Percentiles rank a stretch among this genome's conserved stretches.
phyloP scores from a whole-genome alignment of 2,888 invertebrate species.

The Germaria angustata region DNA sequence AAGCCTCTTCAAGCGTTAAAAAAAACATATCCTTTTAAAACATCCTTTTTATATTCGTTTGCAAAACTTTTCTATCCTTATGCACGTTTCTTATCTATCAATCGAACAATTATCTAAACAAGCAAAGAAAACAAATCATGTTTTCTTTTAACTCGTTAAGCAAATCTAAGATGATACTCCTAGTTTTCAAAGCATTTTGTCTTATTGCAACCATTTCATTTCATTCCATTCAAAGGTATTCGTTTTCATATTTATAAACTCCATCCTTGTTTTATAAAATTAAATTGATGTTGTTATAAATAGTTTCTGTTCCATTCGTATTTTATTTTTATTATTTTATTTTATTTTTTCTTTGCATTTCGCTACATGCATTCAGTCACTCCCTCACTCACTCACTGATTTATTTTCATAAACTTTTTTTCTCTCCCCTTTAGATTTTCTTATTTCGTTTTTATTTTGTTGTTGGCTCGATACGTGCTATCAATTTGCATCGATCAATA shows the following conservation, averaged over 20 bases:
- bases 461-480: conserved; percentile 62
- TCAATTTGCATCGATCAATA: conserved; percentile 70
- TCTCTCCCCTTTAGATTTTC: background rate
- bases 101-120: conserved; percentile 25
- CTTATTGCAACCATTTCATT: background rate
- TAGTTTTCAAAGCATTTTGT: background rate
- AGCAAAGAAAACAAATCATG: conserved; percentile 3
- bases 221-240: conserved; percentile 38
- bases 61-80: background rate
- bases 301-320: conserved; percentile 37
- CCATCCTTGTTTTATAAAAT: conserved; percentile 47
- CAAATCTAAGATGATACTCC: conserved; percentile 13
- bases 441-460: conserved; percentile 39
- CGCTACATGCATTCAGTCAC: background rate
- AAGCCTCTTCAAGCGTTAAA: no score
- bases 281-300: conserved; percentile 56
- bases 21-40: no score
- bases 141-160: conserved; percentile 14
- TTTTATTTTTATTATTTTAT: conserved; percentile 23
- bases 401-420: conserved; percentile 36
- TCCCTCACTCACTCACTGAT: conserved; percentile 3
- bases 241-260: conserved; percentile 59
- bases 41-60: no score
- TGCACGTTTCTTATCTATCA: background rate
- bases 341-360: background rate